Evolutionary conservation across 2,888 invertebrate genomes (phyloP).

Genomic region (Scaptomyza parva): DNA sequence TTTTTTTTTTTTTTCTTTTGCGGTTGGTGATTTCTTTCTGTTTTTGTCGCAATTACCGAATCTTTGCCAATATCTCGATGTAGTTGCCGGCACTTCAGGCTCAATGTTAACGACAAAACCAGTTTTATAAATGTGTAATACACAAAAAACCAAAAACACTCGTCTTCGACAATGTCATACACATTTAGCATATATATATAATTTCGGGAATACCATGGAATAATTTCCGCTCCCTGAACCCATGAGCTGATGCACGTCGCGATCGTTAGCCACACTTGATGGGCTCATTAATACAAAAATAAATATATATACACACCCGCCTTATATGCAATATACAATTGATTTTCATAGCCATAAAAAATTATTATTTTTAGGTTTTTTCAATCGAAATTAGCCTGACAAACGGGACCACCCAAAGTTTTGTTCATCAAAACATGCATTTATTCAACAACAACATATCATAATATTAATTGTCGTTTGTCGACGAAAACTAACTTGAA

Average conservation of each 20-base stretch:
- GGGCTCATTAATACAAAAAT: constrained; percentile 39
- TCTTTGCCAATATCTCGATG: constrained; percentile 36
- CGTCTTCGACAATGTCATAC: constrained; percentile 34
- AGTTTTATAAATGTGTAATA: constrained; percentile 49
- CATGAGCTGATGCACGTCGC: constrained; percentile 30
- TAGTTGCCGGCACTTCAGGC: constrained; percentile 51
- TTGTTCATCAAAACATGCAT: constrained; percentile 6
- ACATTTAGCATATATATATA: constrained; percentile 1
- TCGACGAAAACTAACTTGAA: constrained; percentile 18
- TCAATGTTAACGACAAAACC: constrained; percentile 70
- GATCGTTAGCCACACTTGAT: constrained; percentile 25
- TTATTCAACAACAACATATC: constrained; percentile 30
- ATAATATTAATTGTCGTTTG: constrained; percentile 24
- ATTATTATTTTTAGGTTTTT: too few relatives aligned
- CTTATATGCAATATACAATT: constrained; percentile 3
- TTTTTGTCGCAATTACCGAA: constrained; percentile 29
- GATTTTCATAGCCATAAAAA: constrained; percentile 32
- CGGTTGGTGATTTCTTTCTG: constrained; percentile 19
- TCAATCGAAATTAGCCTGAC: not conserved
- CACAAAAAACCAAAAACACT: constrained; percentile 14
- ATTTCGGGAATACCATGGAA: constrained; percentile 64
- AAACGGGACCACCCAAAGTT: constrained; percentile 13
- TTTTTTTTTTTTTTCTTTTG: constrained; percentile 1
- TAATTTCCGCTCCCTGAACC: constrained; percentile 13
- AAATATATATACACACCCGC: constrained; percentile 2